A percentile compares a stretch with the other conserved stretches of the same genome.
These are phyloP conservation scores for Caenorhabditis afra DNA, from an alignment of 2,888 invertebrate species.

Conservation along the genomic window DNA sequence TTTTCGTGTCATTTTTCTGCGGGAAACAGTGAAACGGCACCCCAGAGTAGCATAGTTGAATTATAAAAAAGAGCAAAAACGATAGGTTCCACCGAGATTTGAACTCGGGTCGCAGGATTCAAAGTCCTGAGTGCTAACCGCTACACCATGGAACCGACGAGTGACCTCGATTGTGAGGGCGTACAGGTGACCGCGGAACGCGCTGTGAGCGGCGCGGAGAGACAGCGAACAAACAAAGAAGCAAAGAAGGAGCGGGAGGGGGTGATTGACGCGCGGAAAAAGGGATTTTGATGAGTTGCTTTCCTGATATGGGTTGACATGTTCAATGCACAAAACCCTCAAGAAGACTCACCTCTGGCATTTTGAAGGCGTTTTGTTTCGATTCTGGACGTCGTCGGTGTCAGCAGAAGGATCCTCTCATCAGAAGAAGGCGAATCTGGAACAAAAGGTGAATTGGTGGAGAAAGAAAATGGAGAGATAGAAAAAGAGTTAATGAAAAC, in stretches of 20 bases:
- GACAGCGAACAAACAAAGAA: neutral
- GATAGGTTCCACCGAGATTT: conserved; percentile 72
- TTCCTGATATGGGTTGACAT: conserved; percentile 31
- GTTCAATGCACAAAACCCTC: neutral
- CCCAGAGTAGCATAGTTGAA: no score
- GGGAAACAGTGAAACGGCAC: neutral
- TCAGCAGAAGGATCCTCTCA: conserved; percentile 12
- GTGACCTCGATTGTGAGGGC: neutral
- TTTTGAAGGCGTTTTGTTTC: conserved; percentile 20
- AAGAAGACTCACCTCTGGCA: conserved; percentile 50
- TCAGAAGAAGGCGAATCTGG: conserved; percentile 17
- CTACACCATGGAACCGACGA: conserved; percentile 68
- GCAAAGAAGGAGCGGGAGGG: neutral
- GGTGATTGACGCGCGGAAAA: neutral
- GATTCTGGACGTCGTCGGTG: neutral
- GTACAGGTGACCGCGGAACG: conserved; percentile 7
- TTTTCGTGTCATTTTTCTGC: no score
- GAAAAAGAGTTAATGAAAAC: conserved; percentile 38
- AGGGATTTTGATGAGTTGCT: conserved; percentile 28
- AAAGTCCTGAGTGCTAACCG: conserved; percentile 73
- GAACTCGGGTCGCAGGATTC: conserved; percentile 72
- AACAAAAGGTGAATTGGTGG: conserved; percentile 8
- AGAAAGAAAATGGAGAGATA: conserved; percentile 4
- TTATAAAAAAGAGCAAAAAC: conserved; percentile 18
- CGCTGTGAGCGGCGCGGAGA: neutral